Evolutionary conservation across 2,888 invertebrate species (phyloP).

Genomic region (Dryocosmus kuriphilus): DNA sequence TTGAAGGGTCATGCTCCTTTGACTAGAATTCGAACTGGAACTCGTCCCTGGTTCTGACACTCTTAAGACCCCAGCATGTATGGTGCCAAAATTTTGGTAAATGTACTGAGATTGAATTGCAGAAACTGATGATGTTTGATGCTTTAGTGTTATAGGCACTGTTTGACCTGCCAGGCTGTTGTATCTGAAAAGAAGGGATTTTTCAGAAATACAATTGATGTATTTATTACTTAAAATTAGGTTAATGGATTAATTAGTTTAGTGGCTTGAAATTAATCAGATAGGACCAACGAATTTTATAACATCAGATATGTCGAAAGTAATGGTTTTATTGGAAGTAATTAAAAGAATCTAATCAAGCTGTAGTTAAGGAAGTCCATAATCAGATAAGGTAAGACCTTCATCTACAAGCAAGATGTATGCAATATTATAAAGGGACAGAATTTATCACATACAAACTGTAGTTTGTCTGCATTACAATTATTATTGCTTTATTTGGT

Average conservation of each 20-base stretch:
- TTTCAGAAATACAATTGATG: not conserved
- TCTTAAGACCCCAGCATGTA: conserved; percentile 73
- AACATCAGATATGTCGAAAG: too few species aligned
- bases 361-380: not conserved
- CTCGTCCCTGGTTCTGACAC: conserved; percentile 75
- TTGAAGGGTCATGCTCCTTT: conserved; percentile 75
- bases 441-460: conserved; percentile 21
- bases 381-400: not conserved
- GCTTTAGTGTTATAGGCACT: conserved; percentile 75
- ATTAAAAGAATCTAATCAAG: not conserved
- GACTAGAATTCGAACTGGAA: conserved; percentile 72
- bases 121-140: conserved; percentile 72
- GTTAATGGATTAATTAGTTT: not conserved
- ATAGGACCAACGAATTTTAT: not conserved
- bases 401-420: not conserved
- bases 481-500: conserved; percentile 30
- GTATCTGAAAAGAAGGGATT: conserved; percentile 48
- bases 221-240: not conserved
- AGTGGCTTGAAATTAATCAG: not conserved
- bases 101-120: conserved; percentile 73
- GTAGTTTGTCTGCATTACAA: conserved; percentile 5
- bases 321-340: too few species aligned
- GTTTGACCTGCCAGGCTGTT: conserved; percentile 75
- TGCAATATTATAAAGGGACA: not conserved
- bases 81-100: conserved; percentile 75